Evolutionary conservation across 2,797 vertebrate genomes (phyloP).

Genomic region (Trichosurus vulpecula): DNA sequence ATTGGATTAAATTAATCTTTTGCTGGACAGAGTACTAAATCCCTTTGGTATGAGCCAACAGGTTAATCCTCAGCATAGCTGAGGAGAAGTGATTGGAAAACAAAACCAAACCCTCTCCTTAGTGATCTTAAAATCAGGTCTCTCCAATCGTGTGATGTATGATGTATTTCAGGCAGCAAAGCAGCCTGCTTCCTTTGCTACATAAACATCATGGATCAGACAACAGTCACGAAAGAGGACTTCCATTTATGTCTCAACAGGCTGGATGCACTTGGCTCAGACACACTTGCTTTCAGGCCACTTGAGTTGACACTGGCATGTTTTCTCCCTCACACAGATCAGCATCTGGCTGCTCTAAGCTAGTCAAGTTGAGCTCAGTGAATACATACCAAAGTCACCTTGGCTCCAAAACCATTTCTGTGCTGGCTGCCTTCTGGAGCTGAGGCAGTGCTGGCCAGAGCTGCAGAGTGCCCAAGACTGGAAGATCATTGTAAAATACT

Average conservation of each 20-base stretch:
- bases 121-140: neutral
- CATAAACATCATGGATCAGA: slow-evolving; percentile 68
- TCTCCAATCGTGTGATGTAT: slow-evolving; percentile 10
- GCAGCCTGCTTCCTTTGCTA: slow-evolving; percentile 71
- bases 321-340: slow-evolving; percentile 5
- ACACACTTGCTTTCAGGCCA: slow-evolving; percentile 51
- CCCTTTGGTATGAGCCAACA: slow-evolving; percentile 69
- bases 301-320: slow-evolving; percentile 47
- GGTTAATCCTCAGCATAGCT: slow-evolving; percentile 58
- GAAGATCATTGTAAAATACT: slow-evolving; percentile 48
- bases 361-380: slow-evolving; percentile 9
- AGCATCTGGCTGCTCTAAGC: slow-evolving; percentile 35
- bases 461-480: slow-evolving; percentile 23
- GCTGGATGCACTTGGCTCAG: slow-evolving; percentile 45
- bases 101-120: neutral
- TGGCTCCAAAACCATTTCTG: slow-evolving; percentile 62
- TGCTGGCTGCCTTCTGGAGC: slow-evolving; percentile 40
- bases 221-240: slow-evolving; percentile 52
- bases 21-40: slow-evolving; percentile 66
- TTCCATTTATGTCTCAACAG: slow-evolving; percentile 69
- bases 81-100: slow-evolving; percentile 51
- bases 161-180: slow-evolving; percentile 67
- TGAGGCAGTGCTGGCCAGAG: slow-evolving; percentile 54
- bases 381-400: slow-evolving; percentile 55
- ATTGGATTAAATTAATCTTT: slow-evolving; percentile 63